Base-by-base conservation (phyloP, 2,888 invertebrate genomes). In the Tipula unca region DNA sequence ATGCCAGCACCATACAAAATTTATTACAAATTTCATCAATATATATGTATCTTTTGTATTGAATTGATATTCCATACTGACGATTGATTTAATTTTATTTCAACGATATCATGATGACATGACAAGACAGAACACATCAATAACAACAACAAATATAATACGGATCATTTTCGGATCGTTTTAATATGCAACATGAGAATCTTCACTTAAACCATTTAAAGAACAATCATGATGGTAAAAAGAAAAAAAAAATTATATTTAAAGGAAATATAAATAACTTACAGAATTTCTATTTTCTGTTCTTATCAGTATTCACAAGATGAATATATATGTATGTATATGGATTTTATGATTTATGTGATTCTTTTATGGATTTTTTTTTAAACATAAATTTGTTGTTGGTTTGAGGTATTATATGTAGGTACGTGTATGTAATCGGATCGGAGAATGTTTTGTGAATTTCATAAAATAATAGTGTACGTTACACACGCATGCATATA, bases 281-380 rank as follows among this genome's bases (percentile, higher is more conserved):
- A 69, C 69, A 69, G 69, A 69, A 69, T 69, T 69, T 69, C 69
- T 69, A 69, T 69, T 54, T 69, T 20, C 69, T 69, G 69, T 10
- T 69, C 69, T 69, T 69, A 69, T 69, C 69, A 69, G 69, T 69
- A 69, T 69, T 20, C 69, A 25, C 69, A 69, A 69, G 69, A 69
- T 69, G 69, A 69, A 69, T 69, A n/a, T n/a, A n/a, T n/a, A n/a
- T n/a, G n/a, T n/a, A n/a, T n/a, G n/a, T n/a, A n/a, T n/a, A 69
- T 69, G 69, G 69, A 69, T 69, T 69, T 69, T 69, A 69, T 69
- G 69, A 69, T 69, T 69, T 69, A 69, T 69, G 69, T 69, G 25
- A 69, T 69, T 25, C 69, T 69, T 69, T 69, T 69, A 69, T 69
- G 69, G 69, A 69, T 69, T 69, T 69, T n/a, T n/a, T n/a, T n/a